A percentile compares a stretch with the other conserved stretches of the same genome.
Conservation (phyloP, 2,888 invertebrate genomes). For the Cactoblastis cactorum region DNA sequence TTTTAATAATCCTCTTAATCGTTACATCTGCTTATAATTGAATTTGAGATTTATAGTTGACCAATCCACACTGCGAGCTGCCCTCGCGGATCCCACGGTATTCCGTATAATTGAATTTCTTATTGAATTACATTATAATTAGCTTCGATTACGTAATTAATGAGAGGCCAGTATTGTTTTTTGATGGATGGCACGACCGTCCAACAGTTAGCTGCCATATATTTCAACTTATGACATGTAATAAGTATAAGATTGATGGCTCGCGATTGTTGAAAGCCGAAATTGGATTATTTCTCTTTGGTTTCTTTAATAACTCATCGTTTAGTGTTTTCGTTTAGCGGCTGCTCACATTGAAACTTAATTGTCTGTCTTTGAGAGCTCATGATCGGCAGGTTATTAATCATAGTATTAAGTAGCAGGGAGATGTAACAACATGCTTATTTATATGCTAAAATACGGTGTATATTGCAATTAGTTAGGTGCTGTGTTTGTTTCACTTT, state of each 20-base stretch:
- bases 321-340: slow-evolving; percentile 26
- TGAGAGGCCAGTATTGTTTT: slow-evolving; percentile 44
- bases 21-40: slow-evolving; percentile 47
- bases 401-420: slow-evolving; percentile 11
- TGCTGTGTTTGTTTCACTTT: background rate
- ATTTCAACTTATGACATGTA: slow-evolving; percentile 53
- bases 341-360: slow-evolving; percentile 26
- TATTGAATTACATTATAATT: slow-evolving; percentile 70
- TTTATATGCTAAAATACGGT: slow-evolving; percentile 13
- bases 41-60: slow-evolving; percentile 68
- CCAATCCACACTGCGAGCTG: slow-evolving; percentile 38
- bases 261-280: slow-evolving; percentile 49
- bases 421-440: slow-evolving; percentile 11
- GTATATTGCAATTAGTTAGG: slow-evolving; percentile 9
- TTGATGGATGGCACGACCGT: slow-evolving; percentile 35
- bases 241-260: slow-evolving; percentile 53
- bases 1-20: slow-evolving; percentile 43
- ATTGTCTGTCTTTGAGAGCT: slow-evolving; percentile 23
- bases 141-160: slow-evolving; percentile 54
- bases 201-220: slow-evolving; percentile 50
- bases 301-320: slow-evolving; percentile 35
- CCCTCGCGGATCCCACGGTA: slow-evolving; percentile 50
- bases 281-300: slow-evolving; percentile 49
- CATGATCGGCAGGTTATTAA: slow-evolving; percentile 10
- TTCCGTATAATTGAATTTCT: slow-evolving; percentile 49